Evolutionary conservation across 2,797 vertebrate species (phyloP), one percentile per base, ranked within the genome.

Genomic region (Loriculus beryllinus): DNA sequence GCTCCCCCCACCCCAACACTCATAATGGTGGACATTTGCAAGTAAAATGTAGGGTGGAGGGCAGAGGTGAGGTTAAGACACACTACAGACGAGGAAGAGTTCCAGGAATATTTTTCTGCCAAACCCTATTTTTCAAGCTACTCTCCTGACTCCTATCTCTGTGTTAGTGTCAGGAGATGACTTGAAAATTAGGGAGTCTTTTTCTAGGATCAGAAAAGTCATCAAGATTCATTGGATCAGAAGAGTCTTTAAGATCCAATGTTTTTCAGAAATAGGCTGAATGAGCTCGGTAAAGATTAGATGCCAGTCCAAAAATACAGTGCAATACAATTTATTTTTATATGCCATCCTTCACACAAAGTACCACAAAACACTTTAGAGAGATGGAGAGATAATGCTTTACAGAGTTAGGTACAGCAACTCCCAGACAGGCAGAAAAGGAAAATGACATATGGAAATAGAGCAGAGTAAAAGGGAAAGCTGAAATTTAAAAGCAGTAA

Each of bases 371-470:
- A 97, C 95, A 97, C 91, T 97, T 97, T 96, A 95, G 95, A 97
- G 94, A 95, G 95, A 97, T 94, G 94, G 96, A 96, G 79, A 96
- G 93, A 96, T 96, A 97, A 97, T 97, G 94, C 93, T 96, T 97
- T 97, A 97, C 95, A 96, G 96, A 96, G 94, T 96, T 96, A 95
- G 93, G 96, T 96, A 96, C 95, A 96, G 94, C 84, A 91, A 93
- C 95, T 96, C 95, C 89, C 86, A 96, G 95, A 95, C 95, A 96
- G 94, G 94, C 96, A 97, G 94, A 95, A 96, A 96, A 90, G 92
- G 94, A 96, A 97, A 97, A 97, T 97, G 96, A 97, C 96, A 90
- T 97, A 97, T 96, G 96, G 96, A 97, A 97, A 97, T 96, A 88
- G 88, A 93, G 81, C 76, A 63, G 75, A 93, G 96, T 91, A 92